These are phyloP conservation scores for Drosophila watanabei DNA, from an alignment of 1,140 invertebrate species.

Conservation along the genomic window DNA sequence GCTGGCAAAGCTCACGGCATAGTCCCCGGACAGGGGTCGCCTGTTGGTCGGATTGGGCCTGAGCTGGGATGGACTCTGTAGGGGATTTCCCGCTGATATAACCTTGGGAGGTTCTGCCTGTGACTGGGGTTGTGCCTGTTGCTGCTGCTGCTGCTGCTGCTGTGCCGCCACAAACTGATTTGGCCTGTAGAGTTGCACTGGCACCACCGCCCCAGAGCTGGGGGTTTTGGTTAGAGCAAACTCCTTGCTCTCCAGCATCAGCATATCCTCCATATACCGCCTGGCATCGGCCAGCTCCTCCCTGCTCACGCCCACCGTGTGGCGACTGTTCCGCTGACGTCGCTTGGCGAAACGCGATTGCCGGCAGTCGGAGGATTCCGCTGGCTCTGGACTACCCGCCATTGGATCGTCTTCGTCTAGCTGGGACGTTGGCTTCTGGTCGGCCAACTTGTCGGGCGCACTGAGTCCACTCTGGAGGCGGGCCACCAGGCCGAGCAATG, in stretches of 20 bases:
- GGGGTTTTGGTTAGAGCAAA: slow-evolving; percentile 72
- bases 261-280: slow-evolving; percentile 90
- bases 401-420: background rate
- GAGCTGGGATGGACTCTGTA: slow-evolving; percentile 28
- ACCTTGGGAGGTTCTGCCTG: slow-evolving; percentile 1
- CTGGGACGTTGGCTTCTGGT: slow-evolving; percentile 30
- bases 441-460: slow-evolving; percentile 86
- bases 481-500: slow-evolving; percentile 91
- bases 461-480: slow-evolving; percentile 90
- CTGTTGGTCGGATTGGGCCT: slow-evolving; percentile 35
- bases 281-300: slow-evolving; percentile 92
- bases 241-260: slow-evolving; percentile 83
- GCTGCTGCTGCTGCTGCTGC: slow-evolving; percentile 13
- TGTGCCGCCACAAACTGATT: slow-evolving; percentile 72
- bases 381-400: slow-evolving; percentile 21
- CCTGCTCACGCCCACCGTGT: slow-evolving; percentile 92
- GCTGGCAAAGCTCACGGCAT: slow-evolving; percentile 70
- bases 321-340: slow-evolving; percentile 87
- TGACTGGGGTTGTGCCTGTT: background rate
- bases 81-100: slow-evolving; percentile 1
- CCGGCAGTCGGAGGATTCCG: slow-evolving; percentile 38
- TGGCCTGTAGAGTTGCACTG: slow-evolving; percentile 81
- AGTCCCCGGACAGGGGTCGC: slow-evolving; percentile 74
- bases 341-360: slow-evolving; percentile 84
- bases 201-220: slow-evolving; percentile 63